phyloP scores from a whole-genome alignment of 2,888 invertebrate species.

The Danaus chrysippus region DNA sequence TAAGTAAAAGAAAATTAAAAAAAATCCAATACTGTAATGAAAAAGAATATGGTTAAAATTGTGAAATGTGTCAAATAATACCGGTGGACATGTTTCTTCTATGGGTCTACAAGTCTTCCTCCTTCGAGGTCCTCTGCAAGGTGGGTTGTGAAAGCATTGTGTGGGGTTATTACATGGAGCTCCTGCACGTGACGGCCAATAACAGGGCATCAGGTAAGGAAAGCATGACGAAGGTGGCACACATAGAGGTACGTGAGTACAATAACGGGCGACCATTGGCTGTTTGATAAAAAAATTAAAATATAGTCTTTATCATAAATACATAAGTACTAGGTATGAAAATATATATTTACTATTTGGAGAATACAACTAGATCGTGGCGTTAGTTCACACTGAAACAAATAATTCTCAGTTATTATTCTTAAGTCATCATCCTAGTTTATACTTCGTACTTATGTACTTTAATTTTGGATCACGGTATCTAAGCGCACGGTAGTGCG shows the following conservation, averaged over 20 bases:
- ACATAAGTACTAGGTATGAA: background rate
- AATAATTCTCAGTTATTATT: background rate
- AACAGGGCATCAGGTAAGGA: conserved; percentile 69
- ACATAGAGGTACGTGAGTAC: conserved; percentile 60
- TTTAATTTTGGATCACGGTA: background rate
- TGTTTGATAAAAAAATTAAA: conserved; percentile 30
- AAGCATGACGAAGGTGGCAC: conserved; percentile 59
- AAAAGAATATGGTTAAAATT: background rate
- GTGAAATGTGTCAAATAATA: conserved; percentile 32
- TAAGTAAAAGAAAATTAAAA: background rate
- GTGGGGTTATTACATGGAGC: conserved; percentile 60
- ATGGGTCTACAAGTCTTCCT: conserved; percentile 31
- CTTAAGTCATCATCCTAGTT: too few species aligned
- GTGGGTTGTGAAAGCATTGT: conserved; percentile 67
- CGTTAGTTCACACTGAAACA: conserved; percentile 51
- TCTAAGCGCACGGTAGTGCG: too few species aligned
- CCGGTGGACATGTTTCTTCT: conserved; percentile 43
- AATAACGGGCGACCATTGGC: conserved; percentile 57
- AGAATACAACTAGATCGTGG: conserved; percentile 60
- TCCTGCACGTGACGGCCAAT: conserved; percentile 58
- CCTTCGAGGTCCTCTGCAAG: conserved; percentile 51
- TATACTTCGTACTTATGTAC: background rate
- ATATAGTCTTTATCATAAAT: background rate
- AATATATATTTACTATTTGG: conserved; percentile 44
- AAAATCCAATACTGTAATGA: background rate